Conservation (phyloP, 1,140 invertebrate species). For the Tetragnatha versicolor region DNA sequence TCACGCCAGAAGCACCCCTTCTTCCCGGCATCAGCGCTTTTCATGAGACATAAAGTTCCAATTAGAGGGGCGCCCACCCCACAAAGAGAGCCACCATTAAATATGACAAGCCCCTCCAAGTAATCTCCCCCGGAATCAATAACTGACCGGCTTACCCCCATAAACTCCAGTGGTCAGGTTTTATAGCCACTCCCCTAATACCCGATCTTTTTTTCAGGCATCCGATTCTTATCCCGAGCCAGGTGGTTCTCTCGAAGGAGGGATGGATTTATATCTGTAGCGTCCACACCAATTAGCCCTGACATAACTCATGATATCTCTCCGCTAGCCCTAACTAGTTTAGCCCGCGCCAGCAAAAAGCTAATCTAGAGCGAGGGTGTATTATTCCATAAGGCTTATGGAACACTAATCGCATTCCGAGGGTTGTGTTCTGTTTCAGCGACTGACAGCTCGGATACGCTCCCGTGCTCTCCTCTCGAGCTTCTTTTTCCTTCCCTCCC, state of each 20-base stretch:
- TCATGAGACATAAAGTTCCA: conserved; percentile 55
- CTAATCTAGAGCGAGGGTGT: conserved; percentile 50
- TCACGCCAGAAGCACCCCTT: conserved; percentile 18
- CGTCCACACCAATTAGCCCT: conserved; percentile 53
- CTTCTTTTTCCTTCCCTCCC: conserved; percentile 4
- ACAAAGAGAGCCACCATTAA: conserved; percentile 34
- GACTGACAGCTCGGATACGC: conserved; percentile 53
- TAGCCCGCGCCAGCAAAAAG: conserved; percentile 52
- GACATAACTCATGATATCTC: conserved; percentile 56
- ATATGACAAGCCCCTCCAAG: conserved; percentile 38
- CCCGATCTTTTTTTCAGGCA: neutral
- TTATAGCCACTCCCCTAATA: conserved; percentile 40
- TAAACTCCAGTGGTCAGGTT: conserved; percentile 54
- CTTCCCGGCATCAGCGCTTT: conserved; percentile 50
- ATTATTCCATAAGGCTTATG: conserved; percentile 56
- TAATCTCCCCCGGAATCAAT: conserved; percentile 21
- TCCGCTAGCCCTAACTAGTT: conserved; percentile 50
- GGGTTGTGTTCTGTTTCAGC: conserved; percentile 47
- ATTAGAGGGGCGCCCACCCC: conserved; percentile 41
- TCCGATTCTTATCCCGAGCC: conserved; percentile 43
- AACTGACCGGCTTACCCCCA: conserved; percentile 41
- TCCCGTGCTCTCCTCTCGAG: neutral
- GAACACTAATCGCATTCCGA: conserved; percentile 54
- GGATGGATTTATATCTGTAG: conserved; percentile 42
- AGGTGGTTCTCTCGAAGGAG: conserved; percentile 44